These are phyloP conservation scores for Endomychus coccineus DNA, from an alignment of 2,888 invertebrate genomes.

Conservation along the genomic window DNA sequence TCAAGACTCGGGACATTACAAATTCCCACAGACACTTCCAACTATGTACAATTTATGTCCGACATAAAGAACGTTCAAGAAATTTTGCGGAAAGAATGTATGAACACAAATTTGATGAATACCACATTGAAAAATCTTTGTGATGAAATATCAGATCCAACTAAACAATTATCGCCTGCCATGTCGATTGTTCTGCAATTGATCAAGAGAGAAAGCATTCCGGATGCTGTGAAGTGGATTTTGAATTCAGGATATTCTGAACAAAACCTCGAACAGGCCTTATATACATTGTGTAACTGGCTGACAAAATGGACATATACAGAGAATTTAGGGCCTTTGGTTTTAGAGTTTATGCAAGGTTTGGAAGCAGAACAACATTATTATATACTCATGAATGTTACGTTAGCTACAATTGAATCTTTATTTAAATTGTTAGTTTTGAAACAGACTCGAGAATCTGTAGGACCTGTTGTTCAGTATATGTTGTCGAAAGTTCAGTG, in stretches of 20 bases:
- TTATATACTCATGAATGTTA: conserved; percentile 50
- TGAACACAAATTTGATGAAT: conserved; percentile 46
- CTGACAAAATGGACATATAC: conserved; percentile 55
- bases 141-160: conserved; percentile 53
- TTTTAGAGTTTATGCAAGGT: conserved; percentile 55
- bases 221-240: conserved; percentile 45
- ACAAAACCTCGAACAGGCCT: conserved; percentile 53
- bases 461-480: conserved; percentile 56
- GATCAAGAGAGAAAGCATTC: conserved; percentile 40
- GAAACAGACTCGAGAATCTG: conserved; percentile 49
- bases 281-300: conserved; percentile 63
- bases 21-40: conserved; percentile 32
- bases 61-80: conserved; percentile 37
- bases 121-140: conserved; percentile 54
- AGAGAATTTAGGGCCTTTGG: conserved; percentile 57
- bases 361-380: conserved; percentile 47
- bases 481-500: conserved; percentile 57
- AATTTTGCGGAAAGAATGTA: conserved; percentile 36
- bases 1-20: conserved; percentile 45
- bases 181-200: conserved; percentile 55
- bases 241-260: conserved; percentile 40
- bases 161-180: conserved; percentile 51
- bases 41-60: conserved; percentile 35
- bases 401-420: conserved; percentile 52
- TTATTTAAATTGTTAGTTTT: conserved; percentile 52